Base-by-base conservation (phyloP, 2,797 vertebrate species). In the Sebastes umbrosus region DNA sequence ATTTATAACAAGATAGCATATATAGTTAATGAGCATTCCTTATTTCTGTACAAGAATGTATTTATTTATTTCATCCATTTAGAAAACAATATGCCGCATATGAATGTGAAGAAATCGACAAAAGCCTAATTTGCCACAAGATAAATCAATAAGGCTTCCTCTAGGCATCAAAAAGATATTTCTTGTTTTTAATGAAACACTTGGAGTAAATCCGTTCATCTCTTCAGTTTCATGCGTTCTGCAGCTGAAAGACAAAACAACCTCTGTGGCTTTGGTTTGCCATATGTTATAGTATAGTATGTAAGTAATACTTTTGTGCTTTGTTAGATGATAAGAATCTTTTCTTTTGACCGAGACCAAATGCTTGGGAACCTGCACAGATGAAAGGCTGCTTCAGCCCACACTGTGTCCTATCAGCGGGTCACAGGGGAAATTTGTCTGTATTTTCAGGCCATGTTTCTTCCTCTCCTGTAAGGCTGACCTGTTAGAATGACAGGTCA, bases 371-470 rank as follows among this genome's bases (percentile, higher is more conserved):
- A 77, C 34, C 54, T 55, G 29, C 24, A 65, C 22, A 70, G 62
- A 83, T 80, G 55, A 84, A 79, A 78, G 79, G 62, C 69, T 39
- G 50, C 25, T 75, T 75, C 22, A 66, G 54, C 29, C 20, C 29
- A n/a, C 36, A 46, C 27, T 69, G 46, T 59, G 58, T 50, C 71
- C 64, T 59, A 64, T 84, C 70, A 74, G 13, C 3, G 1, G 64
- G 25, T 83, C 84, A 83, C 87, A 55, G 63, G 84, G 85, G 80
- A 92, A 87, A 87, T 88, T 32, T 83, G 50, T 76, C 69, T 66
- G 67, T 75, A 75, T 82, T 86, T 88, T 77, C 55, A 50, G 70
- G 60, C 64, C 67, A 31, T 76, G 64, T 73, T 84, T 82, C 73
- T 73, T 79, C 57, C 25, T 75, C 59, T 80, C 46, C 24, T 69